Evolutionary conservation across 2,113 vertebrate genomes (phyloP).

Genomic region (Pycnonotus jocosus): DNA sequence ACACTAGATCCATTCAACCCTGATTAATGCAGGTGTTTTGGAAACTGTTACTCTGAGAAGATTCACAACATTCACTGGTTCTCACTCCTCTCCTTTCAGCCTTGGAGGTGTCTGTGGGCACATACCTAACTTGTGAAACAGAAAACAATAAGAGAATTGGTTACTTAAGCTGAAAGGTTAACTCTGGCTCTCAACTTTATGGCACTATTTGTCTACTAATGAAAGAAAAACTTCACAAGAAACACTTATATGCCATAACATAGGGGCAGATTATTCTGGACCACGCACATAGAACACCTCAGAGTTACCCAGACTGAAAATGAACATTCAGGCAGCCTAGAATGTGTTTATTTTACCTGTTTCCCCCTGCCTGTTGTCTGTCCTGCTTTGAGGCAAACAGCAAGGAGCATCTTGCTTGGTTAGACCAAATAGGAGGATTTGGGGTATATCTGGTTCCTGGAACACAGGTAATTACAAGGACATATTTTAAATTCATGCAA

Average conservation of each 20-base stretch:
- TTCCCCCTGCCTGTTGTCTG: not conserved
- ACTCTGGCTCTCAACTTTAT: not conserved
- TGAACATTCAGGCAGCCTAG: not conserved
- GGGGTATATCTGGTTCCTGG: not conserved
- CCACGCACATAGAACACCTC: not conserved
- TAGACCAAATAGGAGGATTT: not conserved
- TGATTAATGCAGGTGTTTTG: conserved; percentile 29
- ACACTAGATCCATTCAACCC: not conserved
- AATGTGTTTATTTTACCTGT: not conserved
- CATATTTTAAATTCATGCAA: not conserved
- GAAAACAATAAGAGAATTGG: not conserved
- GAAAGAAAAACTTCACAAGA: not conserved
- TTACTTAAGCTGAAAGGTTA: not conserved
- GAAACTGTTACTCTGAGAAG: conserved; percentile 32
- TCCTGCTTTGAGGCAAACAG: not conserved
- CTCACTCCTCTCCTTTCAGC: conserved; percentile 12
- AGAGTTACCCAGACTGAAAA: not conserved
- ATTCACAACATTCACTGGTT: conserved; percentile 10
- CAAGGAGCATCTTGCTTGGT: not conserved
- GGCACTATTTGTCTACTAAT: not conserved
- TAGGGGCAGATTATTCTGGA: not conserved
- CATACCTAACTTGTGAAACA: not conserved
- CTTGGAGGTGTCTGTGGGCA: not conserved
- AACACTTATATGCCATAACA: not conserved
- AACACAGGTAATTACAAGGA: not conserved